Conservation (phyloP, 2,888 invertebrate genomes). For the Panopea generosa region DNA sequence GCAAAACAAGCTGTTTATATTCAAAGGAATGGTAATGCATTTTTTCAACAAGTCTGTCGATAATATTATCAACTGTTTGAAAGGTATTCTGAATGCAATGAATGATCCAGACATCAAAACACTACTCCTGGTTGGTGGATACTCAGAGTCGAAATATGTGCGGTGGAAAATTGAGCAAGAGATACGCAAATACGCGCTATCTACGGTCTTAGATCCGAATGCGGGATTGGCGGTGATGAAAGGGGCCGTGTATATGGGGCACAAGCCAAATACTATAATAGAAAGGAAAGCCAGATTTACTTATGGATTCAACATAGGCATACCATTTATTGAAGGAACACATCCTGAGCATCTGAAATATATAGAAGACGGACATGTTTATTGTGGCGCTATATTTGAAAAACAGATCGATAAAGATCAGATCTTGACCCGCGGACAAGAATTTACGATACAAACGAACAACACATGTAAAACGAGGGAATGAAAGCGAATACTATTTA, state of each 20-base stretch:
- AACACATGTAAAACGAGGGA: neutral
- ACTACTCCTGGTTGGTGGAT: constrained; percentile 2
- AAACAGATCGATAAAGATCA: constrained; percentile 16
- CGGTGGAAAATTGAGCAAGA: neutral
- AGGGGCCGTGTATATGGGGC: too few relatives aligned
- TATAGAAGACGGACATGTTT: neutral
- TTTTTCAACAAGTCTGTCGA: neutral
- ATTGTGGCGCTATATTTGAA: neutral
- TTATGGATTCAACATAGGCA: neutral
- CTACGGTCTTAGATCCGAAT: neutral
- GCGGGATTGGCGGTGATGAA: neutral
- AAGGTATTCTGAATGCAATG: neutral
- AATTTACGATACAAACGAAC: neutral
- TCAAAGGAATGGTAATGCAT: too few relatives aligned
- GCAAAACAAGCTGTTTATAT: too few relatives aligned
- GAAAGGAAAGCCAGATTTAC: too few relatives aligned
- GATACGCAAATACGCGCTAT: neutral
- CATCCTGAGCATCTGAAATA: neutral
- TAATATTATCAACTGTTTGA: neutral
- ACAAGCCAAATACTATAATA: too few relatives aligned
- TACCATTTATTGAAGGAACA: neutral
- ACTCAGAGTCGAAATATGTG: constrained; percentile 1
- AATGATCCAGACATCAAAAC: neutral
- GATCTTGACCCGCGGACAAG: constrained; percentile 8
- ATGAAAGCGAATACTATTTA: too few relatives aligned